Percentiles rank a stretch among this genome's conserved stretches.
phyloP scores from a whole-genome alignment of 2,797 vertebrate genomes.

The Diglossa cyanea region DNA sequence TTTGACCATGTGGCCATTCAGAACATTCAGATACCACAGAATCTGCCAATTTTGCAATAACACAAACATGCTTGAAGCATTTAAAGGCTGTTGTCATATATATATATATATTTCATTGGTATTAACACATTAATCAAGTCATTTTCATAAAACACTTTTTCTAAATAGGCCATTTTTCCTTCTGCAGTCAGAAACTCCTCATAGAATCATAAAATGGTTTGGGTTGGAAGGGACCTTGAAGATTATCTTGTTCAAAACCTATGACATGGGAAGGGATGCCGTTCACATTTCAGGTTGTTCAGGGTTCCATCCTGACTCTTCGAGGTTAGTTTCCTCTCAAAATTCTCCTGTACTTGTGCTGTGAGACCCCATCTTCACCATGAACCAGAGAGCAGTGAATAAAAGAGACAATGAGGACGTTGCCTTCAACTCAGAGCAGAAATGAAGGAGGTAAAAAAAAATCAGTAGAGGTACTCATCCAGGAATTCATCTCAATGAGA shows the following conservation, averaged over 20 bases:
- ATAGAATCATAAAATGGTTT: not conserved
- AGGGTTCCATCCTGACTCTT: not conserved
- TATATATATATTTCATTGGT: not conserved
- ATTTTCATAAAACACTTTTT: not conserved
- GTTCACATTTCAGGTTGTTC: not conserved
- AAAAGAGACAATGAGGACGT: not conserved
- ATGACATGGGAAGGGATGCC: not conserved
- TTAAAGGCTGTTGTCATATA: not conserved
- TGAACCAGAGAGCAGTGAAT: not conserved
- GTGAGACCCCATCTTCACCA: not conserved
- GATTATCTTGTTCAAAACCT: fast-evolving
- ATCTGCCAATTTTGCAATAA: not conserved
- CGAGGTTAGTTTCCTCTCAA: not conserved
- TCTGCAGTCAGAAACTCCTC: not conserved
- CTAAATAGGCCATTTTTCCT: not conserved
- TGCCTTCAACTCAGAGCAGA: not conserved
- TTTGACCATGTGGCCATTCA: constrained; percentile 5
- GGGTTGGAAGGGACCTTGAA: not conserved
- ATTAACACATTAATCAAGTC: not conserved
- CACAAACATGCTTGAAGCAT: not conserved
- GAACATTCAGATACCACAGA: not conserved
- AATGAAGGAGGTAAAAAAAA: not conserved
- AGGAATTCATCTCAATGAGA: not conserved
- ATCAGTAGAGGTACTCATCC: not conserved
- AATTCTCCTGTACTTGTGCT: not conserved